Evolutionary conservation across 2,113 vertebrate species (phyloP).

Genomic region (Diadophis punctatus): DNA sequence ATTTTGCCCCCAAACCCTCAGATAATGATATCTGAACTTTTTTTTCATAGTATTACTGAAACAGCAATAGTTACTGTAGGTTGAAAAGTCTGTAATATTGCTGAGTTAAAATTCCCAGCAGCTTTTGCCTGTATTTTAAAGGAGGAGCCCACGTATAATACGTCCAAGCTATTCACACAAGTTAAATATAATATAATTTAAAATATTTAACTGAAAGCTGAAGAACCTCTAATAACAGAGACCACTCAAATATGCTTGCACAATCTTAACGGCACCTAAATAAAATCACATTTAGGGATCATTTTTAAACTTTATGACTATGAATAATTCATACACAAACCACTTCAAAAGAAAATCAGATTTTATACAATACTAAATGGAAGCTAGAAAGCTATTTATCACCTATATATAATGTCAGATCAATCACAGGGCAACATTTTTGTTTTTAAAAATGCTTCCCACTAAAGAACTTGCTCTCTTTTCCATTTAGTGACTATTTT

Average conservation of each 20-base stretch:
- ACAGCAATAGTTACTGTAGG: neutral
- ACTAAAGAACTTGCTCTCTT: constrained; percentile 62
- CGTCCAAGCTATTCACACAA: neutral
- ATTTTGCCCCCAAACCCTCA: neutral
- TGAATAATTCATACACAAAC: constrained; percentile 18
- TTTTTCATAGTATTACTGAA: neutral
- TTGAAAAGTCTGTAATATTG: neutral
- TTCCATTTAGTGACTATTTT: constrained; percentile 68
- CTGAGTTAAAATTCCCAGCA: neutral
- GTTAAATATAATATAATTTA: neutral
- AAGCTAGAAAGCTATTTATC: constrained; percentile 58
- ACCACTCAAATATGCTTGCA: neutral
- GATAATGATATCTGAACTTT: neutral
- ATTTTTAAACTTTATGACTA: neutral
- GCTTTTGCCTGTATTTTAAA: neutral
- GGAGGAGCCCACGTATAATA: neutral
- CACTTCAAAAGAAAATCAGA: constrained; percentile 37
- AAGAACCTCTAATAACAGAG: neutral
- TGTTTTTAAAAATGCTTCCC: constrained; percentile 66
- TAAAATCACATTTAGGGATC: constrained; percentile 25
- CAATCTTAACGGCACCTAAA: rapidly evolving
- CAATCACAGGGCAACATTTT: constrained; percentile 61
- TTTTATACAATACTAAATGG: constrained; percentile 49
- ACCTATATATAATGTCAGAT: constrained; percentile 64
- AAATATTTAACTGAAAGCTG: neutral